Base-by-base conservation (phyloP, 2,888 invertebrate genomes). In the Archips crataeganus region DNA sequence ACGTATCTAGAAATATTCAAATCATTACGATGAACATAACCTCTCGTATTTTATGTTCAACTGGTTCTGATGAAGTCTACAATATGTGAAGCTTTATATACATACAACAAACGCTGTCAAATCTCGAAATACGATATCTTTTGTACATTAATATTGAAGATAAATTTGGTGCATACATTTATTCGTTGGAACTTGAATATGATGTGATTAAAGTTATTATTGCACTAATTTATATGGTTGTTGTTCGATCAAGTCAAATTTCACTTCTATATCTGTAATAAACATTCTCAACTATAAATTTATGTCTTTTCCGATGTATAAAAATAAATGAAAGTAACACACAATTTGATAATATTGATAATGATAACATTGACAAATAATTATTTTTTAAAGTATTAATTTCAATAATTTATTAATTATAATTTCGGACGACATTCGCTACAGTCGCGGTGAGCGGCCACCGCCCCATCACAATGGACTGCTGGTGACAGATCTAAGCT, bases 61-160 rank as follows among this genome's bases (percentile, higher is more conserved):
- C 84, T 84, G 85, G 86, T 83, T 84, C 81, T 69, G 70, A 74
- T 70, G 77, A 77, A 77, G 77, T 78, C 79, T 82, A 77, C 77
- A 61, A 13, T 75, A 77, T 81, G 80, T 81, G 82, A 83, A 87
- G 84, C 93, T 89, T 91, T 94, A 94, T 94, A 93, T 94, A 93
- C 94, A 94, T 89, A 93, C 87, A 93, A 90, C 86, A 87, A 73
- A 87, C 85, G 87, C 82, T 82, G 81, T 84, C 78, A 82, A 82
- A 80, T 80, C 80, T 81, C 78, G 77, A 79, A 79, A 78, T 77
- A 47, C 75, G 74, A 69, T 77, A 75, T 76, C 74, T 78, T 81
- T 82, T 84, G 79, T 82, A 84, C 82, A 83, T 77, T 79, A 76
- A 74, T 76, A 76, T 77, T 70, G 75, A 77, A 74, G 75, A 60